Percentiles rank a stretch among this genome's conserved stretches.
phyloP scores from a whole-genome alignment of 2,113 vertebrate species.

The Pygoscelis adeliae region DNA sequence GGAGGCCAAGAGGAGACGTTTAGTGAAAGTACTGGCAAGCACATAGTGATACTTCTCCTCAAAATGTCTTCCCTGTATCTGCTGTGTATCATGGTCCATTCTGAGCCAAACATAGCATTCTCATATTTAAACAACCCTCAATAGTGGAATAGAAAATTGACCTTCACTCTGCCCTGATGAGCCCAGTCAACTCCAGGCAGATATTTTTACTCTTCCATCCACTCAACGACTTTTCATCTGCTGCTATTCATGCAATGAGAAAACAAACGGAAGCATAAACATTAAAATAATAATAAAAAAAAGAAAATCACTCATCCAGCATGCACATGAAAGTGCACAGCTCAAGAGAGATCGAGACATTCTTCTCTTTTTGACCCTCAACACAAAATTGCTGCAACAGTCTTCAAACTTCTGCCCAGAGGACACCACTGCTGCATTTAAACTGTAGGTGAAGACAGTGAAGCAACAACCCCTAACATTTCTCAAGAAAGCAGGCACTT shows the following conservation, averaged over 20 bases:
- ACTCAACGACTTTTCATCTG: not conserved
- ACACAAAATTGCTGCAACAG: not conserved
- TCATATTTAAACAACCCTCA: not conserved
- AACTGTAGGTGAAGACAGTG: not conserved
- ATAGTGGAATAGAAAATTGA: not conserved
- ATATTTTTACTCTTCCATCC: not conserved
- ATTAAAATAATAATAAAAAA: not conserved
- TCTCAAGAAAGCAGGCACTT: not conserved
- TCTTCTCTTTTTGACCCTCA: not conserved
- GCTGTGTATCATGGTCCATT: not conserved
- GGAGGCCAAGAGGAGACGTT: not conserved
- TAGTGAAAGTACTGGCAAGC: not conserved
- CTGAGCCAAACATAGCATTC: not conserved
- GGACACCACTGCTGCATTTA: not conserved
- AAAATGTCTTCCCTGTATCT: not conserved
- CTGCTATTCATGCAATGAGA: not conserved
- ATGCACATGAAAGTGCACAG: rapidly evolving
- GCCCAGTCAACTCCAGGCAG: not conserved
- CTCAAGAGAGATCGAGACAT: not conserved
- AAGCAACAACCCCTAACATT: not conserved
- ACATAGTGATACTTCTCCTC: not conserved
- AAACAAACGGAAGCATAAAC: not conserved
- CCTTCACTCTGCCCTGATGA: not conserved
- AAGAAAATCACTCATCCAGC: not conserved
- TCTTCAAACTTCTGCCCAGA: not conserved